Conservation (phyloP, 2,888 invertebrate species). For the Adelphocoris suturalis region DNA sequence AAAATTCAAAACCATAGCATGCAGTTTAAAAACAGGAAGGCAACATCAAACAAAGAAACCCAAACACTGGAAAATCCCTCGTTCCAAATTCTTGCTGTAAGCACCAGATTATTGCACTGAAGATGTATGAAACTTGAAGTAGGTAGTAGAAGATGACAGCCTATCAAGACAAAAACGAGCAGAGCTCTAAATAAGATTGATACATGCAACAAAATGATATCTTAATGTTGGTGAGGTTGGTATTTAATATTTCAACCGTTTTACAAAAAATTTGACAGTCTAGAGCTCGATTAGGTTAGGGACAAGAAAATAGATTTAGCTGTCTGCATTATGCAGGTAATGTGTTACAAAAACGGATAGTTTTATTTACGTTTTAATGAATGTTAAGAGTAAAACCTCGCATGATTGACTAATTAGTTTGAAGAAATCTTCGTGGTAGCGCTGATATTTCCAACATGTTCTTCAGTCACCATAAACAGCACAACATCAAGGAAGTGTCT, state of each 20-base stretch:
- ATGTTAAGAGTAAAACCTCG: background rate
- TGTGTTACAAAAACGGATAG: background rate
- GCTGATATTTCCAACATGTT: background rate
- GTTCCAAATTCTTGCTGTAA: background rate
- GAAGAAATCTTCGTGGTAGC: background rate
- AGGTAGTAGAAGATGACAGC: background rate
- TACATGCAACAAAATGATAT: background rate
- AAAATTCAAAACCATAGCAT: constrained; percentile 8
- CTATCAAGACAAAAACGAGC: background rate
- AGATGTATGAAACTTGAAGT: background rate
- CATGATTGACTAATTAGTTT: background rate
- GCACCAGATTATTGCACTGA: background rate
- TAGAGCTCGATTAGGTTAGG: background rate
- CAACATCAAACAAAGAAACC: background rate
- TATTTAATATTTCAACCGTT: background rate
- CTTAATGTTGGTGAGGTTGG: background rate
- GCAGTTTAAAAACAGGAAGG: constrained; percentile 1
- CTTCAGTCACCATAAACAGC: background rate
- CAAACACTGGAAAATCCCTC: background rate
- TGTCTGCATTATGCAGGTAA: background rate
- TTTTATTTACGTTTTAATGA: no score
- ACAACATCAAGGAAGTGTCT: constrained; percentile 1
- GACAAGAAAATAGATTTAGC: background rate
- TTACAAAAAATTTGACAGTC: no score
- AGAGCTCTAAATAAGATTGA: constrained; percentile 2